Percentiles rank a stretch among this genome's conserved stretches.
Evolutionary conservation across 1,140 invertebrate species (phyloP).

Genomic region (Diploscapter pachys): DNA sequence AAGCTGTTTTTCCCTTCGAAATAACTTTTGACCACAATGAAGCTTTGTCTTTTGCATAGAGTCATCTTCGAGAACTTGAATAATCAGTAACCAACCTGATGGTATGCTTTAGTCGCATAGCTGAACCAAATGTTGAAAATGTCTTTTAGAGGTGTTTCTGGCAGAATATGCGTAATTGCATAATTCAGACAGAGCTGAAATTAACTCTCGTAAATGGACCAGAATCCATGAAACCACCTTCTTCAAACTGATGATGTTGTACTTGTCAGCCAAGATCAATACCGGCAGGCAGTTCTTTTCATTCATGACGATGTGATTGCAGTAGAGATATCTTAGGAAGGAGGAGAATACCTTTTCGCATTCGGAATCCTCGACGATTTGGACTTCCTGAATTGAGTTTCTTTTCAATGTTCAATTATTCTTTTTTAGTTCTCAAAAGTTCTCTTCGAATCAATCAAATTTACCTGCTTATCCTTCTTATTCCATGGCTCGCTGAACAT

Average conservation of each 20-base stretch:
- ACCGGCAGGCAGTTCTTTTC: conserved; percentile 60
- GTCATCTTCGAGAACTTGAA: not conserved
- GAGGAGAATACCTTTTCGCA: conserved; percentile 60
- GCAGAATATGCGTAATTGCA: conserved; percentile 61
- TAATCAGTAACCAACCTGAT: conserved; percentile 38
- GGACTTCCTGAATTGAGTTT: conserved; percentile 57
- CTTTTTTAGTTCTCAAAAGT: not conserved
- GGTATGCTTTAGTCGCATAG: conserved; percentile 62
- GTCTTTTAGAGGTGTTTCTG: conserved; percentile 61
- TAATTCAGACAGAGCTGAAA: conserved; percentile 54
- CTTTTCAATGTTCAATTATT: too few species aligned
- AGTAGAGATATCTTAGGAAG: conserved; percentile 61
- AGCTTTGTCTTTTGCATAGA: too few species aligned
- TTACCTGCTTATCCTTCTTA: conserved; percentile 54
- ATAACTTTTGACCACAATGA: too few species aligned
- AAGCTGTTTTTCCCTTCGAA: too few species aligned
- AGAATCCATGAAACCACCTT: conserved; percentile 46
- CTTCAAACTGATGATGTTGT: conserved; percentile 60
- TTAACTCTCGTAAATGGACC: not conserved
- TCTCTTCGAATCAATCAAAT: not conserved
- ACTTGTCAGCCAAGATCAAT: conserved; percentile 62
- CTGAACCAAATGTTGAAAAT: conserved; percentile 63
- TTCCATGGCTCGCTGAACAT: conserved; percentile 62
- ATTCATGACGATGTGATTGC: conserved; percentile 61
- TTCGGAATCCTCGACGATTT: conserved; percentile 59